Percentiles rank a stretch among this genome's conserved stretches.
Evolutionary conservation across 2,888 invertebrate species (phyloP).

Genomic region (Metalampra italica): DNA sequence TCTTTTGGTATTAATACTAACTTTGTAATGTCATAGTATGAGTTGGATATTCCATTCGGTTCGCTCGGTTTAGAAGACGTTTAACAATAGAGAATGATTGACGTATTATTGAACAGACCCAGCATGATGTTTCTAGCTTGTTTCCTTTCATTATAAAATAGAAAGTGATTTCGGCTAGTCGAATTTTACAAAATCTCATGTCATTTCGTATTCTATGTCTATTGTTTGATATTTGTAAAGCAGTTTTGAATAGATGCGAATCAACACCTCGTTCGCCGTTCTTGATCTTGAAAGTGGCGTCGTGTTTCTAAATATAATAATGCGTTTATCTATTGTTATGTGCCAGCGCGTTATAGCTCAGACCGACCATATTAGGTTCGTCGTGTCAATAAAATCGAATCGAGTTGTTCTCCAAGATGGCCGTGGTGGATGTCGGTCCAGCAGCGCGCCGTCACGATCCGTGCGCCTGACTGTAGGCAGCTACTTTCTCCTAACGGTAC

Average conservation of each 20-base stretch:
- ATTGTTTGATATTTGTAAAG: neutral
- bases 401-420: conserved; percentile 49
- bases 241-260: neutral
- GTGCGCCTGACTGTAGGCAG: conserved; percentile 62
- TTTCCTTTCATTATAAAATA: conserved; percentile 36
- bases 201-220: neutral
- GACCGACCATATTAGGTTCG: conserved; percentile 28
- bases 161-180: conserved; percentile 36
- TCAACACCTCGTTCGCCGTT: conserved; percentile 5
- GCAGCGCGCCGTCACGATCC: conserved; percentile 50
- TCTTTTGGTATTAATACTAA: no score
- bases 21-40: no score
- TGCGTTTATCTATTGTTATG: conserved; percentile 28
- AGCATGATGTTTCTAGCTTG: conserved; percentile 40
- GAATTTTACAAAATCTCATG: neutral
- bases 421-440: conserved; percentile 42
- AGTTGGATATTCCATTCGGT: neutral
- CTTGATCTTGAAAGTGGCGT: conserved; percentile 26
- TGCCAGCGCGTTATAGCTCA: conserved; percentile 10
- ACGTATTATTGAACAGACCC: conserved; percentile 37
- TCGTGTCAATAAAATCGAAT: conserved; percentile 50
- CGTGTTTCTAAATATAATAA: conserved; percentile 26
- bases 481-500: conserved; percentile 78
- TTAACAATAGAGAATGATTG: conserved; percentile 37
- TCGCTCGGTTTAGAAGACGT: neutral